A percentile compares a stretch with the other conserved stretches of the same genome.
Conservation (phyloP, 2,888 invertebrate genomes). For the Xanthia togata region DNA sequence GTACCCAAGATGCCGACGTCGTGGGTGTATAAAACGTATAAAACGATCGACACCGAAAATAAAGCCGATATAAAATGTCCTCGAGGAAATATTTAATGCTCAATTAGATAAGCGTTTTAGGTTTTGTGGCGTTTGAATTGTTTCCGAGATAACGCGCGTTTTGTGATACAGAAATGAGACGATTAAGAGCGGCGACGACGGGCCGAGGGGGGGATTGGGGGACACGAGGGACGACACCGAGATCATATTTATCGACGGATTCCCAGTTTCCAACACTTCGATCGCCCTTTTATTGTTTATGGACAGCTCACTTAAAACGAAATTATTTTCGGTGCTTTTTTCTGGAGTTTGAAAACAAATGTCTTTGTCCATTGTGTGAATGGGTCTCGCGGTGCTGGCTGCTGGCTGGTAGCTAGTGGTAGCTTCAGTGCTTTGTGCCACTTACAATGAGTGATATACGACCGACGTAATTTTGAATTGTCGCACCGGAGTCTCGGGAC, state of each 20-base stretch:
- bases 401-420: constrained; percentile 85
- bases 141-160: constrained; percentile 84
- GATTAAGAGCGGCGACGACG: constrained; percentile 70
- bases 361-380: constrained; percentile 86
- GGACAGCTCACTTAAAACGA: constrained; percentile 82
- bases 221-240: constrained; percentile 19
- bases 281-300: constrained; percentile 81
- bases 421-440: constrained; percentile 85
- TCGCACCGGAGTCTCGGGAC: constrained; percentile 81
- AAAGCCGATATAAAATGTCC: constrained; percentile 89
- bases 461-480: constrained; percentile 88
- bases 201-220: constrained; percentile 42
- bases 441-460: constrained; percentile 90
- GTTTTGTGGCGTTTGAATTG: constrained; percentile 88
- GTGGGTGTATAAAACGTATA: constrained; percentile 89
- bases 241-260: constrained; percentile 76
- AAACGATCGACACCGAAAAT: constrained; percentile 87
- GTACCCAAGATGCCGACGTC: constrained; percentile 86
- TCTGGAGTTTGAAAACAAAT: constrained; percentile 87
- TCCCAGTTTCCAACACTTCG: constrained; percentile 68
- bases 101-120: constrained; percentile 90
- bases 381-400: constrained; percentile 80
- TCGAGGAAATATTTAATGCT: constrained; percentile 90
- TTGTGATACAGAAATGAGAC: constrained; percentile 81
- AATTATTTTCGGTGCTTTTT: constrained; percentile 86